Evolutionary conservation across 2,888 invertebrate species (phyloP), one percentile per base, ranked within the genome.

Genomic region (Ctenicera cuprea): DNA sequence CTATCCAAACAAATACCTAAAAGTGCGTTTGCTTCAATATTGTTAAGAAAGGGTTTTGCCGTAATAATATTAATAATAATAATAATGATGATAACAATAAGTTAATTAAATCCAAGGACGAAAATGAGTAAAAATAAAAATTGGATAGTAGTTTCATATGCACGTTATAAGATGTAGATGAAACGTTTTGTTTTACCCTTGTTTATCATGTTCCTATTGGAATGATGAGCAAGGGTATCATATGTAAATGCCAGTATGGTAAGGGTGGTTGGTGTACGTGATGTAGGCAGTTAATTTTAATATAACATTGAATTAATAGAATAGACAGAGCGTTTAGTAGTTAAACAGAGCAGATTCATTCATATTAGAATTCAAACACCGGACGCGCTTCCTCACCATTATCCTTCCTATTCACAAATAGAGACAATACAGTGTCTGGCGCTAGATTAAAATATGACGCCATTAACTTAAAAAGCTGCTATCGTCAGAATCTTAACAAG

Each of bases 271-370:
- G 8, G 16, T n/a, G 14, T 16, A 20, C 1, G 20, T 43, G 14
- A 43, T 43, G 14, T 43, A 43, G 16, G 63, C 50, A 63, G 68
- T 67, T 67, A 30, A n/a, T 66, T 30, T 67, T 54, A 63, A 54
- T 71, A 30, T 18, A 69, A 69, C 73, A 64, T 67, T 45, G 48
- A 73, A 41, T 63, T 69, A 73, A 50, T 65, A 74, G 50, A 66
- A 70, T 26, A 70, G 52, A 65, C 61, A 62, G 62, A 74, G 45
- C 14, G 38, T 26, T 62, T 45, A 74, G 41, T 45, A 71, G 71
- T 57, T 43, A 66, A 69, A 50, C 16, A 69, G 70, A 70, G 74
- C 74, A 74, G 59, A 74, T 74, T 70, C 70, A 66, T 74, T 37
- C 70, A 70, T 74, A 61, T 61, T 22, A 59, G n/a, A 30, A 26